Evolutionary conservation across 2,797 vertebrate genomes (phyloP), one percentile per base, ranked within the genome.

Genomic region (Microctenopoma stevenorrisi): DNA sequence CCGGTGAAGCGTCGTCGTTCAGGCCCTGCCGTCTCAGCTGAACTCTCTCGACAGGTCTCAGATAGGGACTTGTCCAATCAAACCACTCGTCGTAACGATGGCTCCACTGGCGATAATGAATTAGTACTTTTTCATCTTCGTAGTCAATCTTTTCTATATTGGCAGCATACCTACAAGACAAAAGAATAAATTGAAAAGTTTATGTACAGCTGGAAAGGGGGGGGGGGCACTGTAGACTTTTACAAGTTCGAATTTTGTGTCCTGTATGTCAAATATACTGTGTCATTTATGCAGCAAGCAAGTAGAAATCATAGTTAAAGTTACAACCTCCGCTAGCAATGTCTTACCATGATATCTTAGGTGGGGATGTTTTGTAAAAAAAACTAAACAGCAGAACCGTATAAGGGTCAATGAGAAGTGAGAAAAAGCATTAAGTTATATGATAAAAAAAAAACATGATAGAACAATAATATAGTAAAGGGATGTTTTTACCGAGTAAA

Each of bases 51-150:
- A 99, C 92, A 0, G 98, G 96, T 70, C 98, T 95, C 77, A 99
- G 92, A 78, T 98, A 99, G 26, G 97, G 96, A 87, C 98, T 99
- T 72, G 96, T 96, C 97, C 98, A 99, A 64, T 97, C 98, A 88
- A 99, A 99, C 98, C 98, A 99, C 79, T 99, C 98, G 81, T 99
- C 98, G 0, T 99, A 99, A 67, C 98, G 96, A 77, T 99, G 98
- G 90, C 98, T 99, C 98, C 98, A 99, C 89, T 98, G 97, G 52
- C 97, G 96, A 88, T 99, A 99, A 93, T 99, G 98, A 80, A 99
- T 96, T 55, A 98, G 94, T 15, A 99, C 96, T 91, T 96, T 98
- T 69, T 98, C 97, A 83, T 97, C 96, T 12, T 99, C 96, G 79
- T 96, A 96, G 88, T 99, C 98, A 78, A 99, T 96, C 91, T 98